Conservation (phyloP, 2,113 vertebrate genomes). For the Clupea harengus region DNA sequence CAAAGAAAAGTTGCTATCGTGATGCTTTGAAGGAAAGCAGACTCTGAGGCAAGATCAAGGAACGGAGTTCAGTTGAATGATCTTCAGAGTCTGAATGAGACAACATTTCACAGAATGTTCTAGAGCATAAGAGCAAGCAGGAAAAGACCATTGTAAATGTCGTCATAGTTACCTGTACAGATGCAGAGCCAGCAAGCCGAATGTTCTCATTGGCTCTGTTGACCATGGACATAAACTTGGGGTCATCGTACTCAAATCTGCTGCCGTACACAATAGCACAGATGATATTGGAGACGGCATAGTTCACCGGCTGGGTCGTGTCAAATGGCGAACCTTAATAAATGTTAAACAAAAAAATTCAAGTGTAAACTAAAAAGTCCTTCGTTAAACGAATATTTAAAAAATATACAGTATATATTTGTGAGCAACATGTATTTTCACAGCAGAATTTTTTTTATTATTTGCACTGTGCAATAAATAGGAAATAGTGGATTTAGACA, state of each 20-base stretch:
- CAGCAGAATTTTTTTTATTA: too few species aligned
- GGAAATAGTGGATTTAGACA: too few species aligned
- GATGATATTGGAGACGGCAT: constrained; percentile 69
- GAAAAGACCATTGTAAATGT: background rate
- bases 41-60: too few species aligned
- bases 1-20: background rate
- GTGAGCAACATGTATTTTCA: background rate
- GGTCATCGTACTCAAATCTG: constrained; percentile 69
- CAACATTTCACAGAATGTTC: too few species aligned
- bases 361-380: background rate
- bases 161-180: constrained; percentile 51
- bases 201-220: constrained; percentile 49
- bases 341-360: background rate
- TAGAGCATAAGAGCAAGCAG: background rate
- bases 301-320: constrained; percentile 48
- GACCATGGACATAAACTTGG: constrained; percentile 55
- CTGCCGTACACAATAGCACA: constrained; percentile 68
- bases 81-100: too few species aligned
- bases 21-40: background rate
- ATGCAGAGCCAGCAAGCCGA: constrained; percentile 41
- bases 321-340: constrained; percentile 64
- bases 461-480: too few species aligned
- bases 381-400: too few species aligned
- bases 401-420: background rate
- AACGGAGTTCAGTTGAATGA: too few species aligned